Percentiles rank a stretch among this genome's conserved stretches.
Conservation (phyloP, 2,113 vertebrate genomes). For the Hyla sarda region DNA sequence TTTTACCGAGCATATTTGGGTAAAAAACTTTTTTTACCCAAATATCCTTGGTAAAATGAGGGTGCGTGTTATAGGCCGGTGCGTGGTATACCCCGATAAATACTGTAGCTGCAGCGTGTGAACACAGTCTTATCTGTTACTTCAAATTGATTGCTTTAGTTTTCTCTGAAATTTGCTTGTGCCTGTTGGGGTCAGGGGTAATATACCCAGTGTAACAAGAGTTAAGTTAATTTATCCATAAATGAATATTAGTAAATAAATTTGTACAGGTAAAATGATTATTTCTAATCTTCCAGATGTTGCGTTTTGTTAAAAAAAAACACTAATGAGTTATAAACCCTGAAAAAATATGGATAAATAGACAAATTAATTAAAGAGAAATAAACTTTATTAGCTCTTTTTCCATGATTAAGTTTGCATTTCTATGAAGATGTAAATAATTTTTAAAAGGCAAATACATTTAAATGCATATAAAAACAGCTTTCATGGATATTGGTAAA, state of each 20-base stretch:
- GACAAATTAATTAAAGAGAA: constrained; percentile 53
- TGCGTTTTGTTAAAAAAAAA: background rate
- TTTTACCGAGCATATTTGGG: no score
- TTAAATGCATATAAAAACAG: constrained; percentile 66
- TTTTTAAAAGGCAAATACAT: constrained; percentile 65
- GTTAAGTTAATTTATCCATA: background rate
- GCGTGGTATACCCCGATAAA: no score
- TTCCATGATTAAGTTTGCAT: constrained; percentile 57
- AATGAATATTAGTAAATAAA: constrained; percentile 9
- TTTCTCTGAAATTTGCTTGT: background rate
- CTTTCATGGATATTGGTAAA: constrained; percentile 64
- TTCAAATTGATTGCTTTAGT: background rate
- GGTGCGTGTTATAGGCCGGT: no score
- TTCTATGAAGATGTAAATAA: constrained; percentile 63
- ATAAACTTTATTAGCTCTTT: constrained; percentile 37
- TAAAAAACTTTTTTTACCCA: no score
- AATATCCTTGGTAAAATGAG: no score
- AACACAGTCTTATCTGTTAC: background rate
- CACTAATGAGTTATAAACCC: constrained; percentile 55
- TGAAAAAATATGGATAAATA: constrained; percentile 53
- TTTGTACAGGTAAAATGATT: background rate
- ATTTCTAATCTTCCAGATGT: background rate
- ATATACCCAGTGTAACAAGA: background rate
- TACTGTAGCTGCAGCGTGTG: no score
- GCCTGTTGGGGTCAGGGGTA: background rate